phyloP scores from a whole-genome alignment of 2,797 vertebrate species.

The Acanthurus lineatus region DNA sequence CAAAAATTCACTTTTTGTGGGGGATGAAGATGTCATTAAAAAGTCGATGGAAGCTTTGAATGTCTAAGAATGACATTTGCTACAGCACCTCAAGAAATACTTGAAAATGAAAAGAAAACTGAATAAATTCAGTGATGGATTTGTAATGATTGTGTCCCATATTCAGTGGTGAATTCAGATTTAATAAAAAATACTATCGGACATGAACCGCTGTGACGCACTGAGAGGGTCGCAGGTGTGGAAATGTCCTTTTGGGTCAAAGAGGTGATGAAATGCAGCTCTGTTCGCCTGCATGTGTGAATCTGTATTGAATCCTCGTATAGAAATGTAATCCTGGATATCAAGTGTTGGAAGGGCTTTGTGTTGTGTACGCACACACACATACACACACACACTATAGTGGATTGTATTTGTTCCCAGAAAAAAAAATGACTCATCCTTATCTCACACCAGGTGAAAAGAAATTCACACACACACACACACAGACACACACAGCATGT shows the following conservation, averaged over 20 bases:
- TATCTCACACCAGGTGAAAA: conserved; percentile 52
- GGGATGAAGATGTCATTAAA: too few species aligned
- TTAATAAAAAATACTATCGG: neutral
- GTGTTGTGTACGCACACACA: neutral
- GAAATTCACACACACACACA: conserved; percentile 35
- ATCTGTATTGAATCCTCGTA: neutral
- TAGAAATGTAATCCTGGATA: conserved; percentile 55
- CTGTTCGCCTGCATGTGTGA: neutral
- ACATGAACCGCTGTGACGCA: neutral
- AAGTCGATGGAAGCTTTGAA: too few species aligned
- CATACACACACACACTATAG: conserved; percentile 7
- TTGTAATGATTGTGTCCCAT: neutral
- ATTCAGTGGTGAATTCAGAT: neutral
- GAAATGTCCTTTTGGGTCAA: conserved; percentile 10
- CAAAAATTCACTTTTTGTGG: too few species aligned
- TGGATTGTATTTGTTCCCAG: conserved; percentile 40
- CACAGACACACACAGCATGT: conserved; percentile 23
- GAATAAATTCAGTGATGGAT: neutral
- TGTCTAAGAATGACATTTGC: too few species aligned
- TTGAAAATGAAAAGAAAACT: too few species aligned
- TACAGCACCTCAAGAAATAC: too few species aligned
- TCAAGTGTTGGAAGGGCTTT: conserved; percentile 46
- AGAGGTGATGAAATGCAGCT: conserved; percentile 27
- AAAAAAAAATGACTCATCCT: conserved; percentile 54
- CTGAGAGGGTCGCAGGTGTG: conserved; percentile 37